A percentile compares a stretch with the other conserved stretches of the same genome.
Conservation (phyloP, 2,797 vertebrate genomes). For the Pteronotus mesoamericanus region DNA sequence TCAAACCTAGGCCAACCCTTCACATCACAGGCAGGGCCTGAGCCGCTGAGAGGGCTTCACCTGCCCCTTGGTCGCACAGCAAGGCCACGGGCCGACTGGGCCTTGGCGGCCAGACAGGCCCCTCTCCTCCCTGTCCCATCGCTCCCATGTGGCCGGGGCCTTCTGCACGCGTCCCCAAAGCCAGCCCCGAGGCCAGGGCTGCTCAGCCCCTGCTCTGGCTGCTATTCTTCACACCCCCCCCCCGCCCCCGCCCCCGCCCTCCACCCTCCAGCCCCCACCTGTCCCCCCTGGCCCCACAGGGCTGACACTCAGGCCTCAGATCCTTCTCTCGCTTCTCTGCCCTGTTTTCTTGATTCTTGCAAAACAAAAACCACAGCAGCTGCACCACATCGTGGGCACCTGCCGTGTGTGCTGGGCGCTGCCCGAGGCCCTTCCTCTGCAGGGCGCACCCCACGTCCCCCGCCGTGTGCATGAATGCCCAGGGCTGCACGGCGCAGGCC, state of each 20-base stretch:
- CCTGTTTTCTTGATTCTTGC: neutral
- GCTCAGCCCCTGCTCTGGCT: neutral
- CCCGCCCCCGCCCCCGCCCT: too few relatives aligned
- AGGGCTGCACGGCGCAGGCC: neutral
- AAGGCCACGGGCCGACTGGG: neutral
- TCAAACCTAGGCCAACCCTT: neutral
- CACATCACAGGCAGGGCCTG: neutral
- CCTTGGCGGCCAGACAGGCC: neutral
- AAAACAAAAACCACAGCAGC: neutral
- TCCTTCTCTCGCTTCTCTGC: neutral
- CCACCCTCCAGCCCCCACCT: too few relatives aligned
- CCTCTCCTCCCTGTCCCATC: neutral
- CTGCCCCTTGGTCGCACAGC: neutral
- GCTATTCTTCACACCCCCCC: rapidly evolving
- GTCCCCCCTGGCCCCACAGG: neutral
- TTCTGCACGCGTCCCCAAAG: neutral
- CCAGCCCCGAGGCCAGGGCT: neutral
- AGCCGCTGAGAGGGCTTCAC: neutral
- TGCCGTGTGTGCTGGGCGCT: neutral
- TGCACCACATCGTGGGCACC: neutral
- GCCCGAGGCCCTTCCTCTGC: neutral
- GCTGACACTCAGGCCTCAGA: neutral
- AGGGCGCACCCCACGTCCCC: rapidly evolving
- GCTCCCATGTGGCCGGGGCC: neutral
- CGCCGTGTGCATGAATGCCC: neutral